These are phyloP conservation scores for Smutsia temminckii DNA, from an alignment of 2,797 vertebrate species.

Conservation along the genomic window DNA sequence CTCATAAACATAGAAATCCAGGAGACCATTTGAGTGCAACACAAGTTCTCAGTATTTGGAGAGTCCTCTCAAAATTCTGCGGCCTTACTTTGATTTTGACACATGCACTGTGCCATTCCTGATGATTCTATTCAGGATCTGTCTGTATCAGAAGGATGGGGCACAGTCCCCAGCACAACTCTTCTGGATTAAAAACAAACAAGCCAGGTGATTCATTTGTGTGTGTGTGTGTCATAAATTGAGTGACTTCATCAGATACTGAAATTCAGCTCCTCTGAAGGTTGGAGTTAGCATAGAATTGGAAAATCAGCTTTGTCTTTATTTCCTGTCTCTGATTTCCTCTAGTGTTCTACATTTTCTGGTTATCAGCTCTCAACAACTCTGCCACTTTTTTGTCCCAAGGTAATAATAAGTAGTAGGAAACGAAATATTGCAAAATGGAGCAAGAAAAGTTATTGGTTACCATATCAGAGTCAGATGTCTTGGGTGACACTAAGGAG, in stretches of 20 bases:
- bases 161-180: slow-evolving; percentile 76
- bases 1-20: slow-evolving; percentile 73
- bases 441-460: slow-evolving; percentile 59
- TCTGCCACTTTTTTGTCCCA: slow-evolving; percentile 64
- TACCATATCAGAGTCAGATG: slow-evolving; percentile 6
- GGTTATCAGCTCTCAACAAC: slow-evolving; percentile 70
- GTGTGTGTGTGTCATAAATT: slow-evolving; percentile 65
- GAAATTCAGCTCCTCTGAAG: slow-evolving; percentile 74
- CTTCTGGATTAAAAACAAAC: slow-evolving; percentile 75
- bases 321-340: slow-evolving; percentile 74
- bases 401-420: slow-evolving; percentile 63
- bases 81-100: slow-evolving; percentile 81
- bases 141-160: slow-evolving; percentile 72
- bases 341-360: slow-evolving; percentile 74
- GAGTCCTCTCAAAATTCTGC: slow-evolving; percentile 79
- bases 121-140: slow-evolving; percentile 76
- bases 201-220: slow-evolving; percentile 72
- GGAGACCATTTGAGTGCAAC: slow-evolving; percentile 77
- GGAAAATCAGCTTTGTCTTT: slow-evolving; percentile 78
- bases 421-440: slow-evolving; percentile 46
- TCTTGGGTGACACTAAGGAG: slow-evolving; percentile 60
- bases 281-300: slow-evolving; percentile 74
- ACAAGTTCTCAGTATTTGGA: slow-evolving; percentile 80
- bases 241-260: slow-evolving; percentile 74
- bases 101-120: slow-evolving; percentile 82